A percentile compares a stretch with the other conserved stretches of the same genome.
Evolutionary conservation across 2,888 invertebrate genomes (phyloP).

Genomic region (Cheilosia soror): DNA sequence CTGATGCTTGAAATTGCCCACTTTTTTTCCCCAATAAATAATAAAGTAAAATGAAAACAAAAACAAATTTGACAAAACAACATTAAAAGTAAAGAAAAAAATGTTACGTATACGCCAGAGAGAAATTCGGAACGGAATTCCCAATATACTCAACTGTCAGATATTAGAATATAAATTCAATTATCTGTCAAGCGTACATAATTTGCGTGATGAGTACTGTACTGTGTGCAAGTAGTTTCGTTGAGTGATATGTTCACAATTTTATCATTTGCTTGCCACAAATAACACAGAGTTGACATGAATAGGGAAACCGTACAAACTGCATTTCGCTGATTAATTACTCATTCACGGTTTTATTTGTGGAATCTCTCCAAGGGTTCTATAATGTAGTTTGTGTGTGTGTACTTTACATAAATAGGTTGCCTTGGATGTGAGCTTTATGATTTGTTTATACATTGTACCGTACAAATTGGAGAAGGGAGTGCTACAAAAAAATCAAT

Average conservation of each 20-base stretch:
- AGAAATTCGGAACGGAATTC: background rate
- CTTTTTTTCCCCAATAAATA: background rate
- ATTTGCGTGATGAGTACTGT: slow-evolving; percentile 3
- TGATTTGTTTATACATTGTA: background rate
- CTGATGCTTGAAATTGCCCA: background rate
- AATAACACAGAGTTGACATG: slow-evolving; percentile 3
- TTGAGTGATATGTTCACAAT: background rate
- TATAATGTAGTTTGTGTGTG: background rate
- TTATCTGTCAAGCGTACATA: background rate
- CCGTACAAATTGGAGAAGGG: background rate
- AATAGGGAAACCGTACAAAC: background rate
- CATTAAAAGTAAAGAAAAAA: slow-evolving; percentile 2
- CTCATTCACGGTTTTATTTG: slow-evolving; percentile 39
- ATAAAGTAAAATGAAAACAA: no score
- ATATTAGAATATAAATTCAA: slow-evolving; percentile 3
- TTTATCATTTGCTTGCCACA: background rate
- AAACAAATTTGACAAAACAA: background rate
- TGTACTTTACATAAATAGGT: slow-evolving; percentile 44
- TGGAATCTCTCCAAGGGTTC: slow-evolving; percentile 44
- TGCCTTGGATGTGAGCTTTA: slow-evolving; percentile 26
- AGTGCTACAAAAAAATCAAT: no score
- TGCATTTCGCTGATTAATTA: slow-evolving; percentile 34
- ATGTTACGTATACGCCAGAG: slow-evolving; percentile 31
- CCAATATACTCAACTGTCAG: background rate
- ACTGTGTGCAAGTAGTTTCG: background rate